phyloP scores from a whole-genome alignment of 2,888 invertebrate species.

The Lumbricus terrestris region DNA sequence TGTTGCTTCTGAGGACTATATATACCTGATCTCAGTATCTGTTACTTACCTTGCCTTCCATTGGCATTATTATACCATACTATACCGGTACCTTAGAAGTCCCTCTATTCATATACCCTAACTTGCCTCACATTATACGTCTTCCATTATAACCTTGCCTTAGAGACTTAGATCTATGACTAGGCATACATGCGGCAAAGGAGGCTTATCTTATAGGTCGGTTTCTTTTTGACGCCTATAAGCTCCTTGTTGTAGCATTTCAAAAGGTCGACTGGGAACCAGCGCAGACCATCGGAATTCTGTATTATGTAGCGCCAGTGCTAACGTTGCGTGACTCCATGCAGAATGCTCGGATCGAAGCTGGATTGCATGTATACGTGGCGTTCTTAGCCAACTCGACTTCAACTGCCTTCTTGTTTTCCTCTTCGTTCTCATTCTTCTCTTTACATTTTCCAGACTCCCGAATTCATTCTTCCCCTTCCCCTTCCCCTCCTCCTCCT shows the following conservation, averaged over 20 bases:
- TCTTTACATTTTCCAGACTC: not conserved
- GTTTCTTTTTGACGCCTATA: not conserved
- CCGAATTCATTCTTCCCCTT: not conserved
- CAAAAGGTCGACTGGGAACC: not conserved
- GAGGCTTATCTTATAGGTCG: not conserved
- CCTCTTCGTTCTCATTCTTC: not conserved
- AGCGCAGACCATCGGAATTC: not conserved
- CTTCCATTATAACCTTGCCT: not conserved
- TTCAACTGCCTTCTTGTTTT: not conserved
- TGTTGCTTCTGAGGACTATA: too few relatives aligned
- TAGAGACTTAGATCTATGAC: too few relatives aligned
- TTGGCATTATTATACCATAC: too few relatives aligned
- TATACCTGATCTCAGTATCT: too few relatives aligned
- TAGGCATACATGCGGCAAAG: not conserved
- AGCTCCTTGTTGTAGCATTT: not conserved
- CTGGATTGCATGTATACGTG: not conserved
- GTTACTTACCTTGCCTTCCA: too few relatives aligned
- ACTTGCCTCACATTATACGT: not conserved
- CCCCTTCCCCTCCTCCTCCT: too few relatives aligned
- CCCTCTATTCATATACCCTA: not conserved
- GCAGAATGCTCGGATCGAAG: not conserved
- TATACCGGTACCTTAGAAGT: too few relatives aligned
- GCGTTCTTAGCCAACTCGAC: not conserved
- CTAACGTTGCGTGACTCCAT: not conserved
- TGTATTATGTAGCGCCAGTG: not conserved